These are phyloP conservation scores for Drosophila yooni DNA, from an alignment of 2,888 invertebrate species.

Conservation along the genomic window DNA sequence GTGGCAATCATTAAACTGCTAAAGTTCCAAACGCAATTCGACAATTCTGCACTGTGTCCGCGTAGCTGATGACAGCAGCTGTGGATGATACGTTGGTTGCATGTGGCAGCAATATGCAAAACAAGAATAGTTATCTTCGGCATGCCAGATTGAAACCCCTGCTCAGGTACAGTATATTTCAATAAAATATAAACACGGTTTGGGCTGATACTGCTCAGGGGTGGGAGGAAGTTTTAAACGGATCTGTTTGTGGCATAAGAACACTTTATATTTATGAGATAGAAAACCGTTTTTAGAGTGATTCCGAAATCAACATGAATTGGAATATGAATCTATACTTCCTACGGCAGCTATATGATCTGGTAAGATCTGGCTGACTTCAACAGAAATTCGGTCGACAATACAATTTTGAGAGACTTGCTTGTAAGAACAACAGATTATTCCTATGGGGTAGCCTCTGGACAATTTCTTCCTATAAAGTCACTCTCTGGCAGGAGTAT, in stretches of 20 bases:
- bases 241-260: neutral
- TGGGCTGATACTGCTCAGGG: neutral
- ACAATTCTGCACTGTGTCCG: slow-evolving; percentile 89
- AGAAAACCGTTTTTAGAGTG: neutral
- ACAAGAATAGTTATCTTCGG: neutral
- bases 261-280: neutral
- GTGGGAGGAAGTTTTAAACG: neutral
- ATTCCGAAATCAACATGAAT: neutral
- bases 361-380: neutral
- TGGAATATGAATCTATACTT: neutral
- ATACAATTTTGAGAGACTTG: neutral
- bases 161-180: neutral
- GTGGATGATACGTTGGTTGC: neutral
- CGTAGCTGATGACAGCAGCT: slow-evolving; percentile 87
- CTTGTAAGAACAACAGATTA: neutral
- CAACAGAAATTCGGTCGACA: neutral
- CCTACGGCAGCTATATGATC: neutral
- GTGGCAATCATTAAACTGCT: slow-evolving; percentile 89
- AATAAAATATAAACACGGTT: neutral
- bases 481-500: neutral
- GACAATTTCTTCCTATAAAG: neutral
- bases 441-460: neutral
- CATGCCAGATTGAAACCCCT: neutral
- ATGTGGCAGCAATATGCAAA: neutral
- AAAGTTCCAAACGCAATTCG: slow-evolving; percentile 90